Base-by-base conservation (phyloP, 2,888 invertebrate genomes). In the Apodemia mormo region DNA sequence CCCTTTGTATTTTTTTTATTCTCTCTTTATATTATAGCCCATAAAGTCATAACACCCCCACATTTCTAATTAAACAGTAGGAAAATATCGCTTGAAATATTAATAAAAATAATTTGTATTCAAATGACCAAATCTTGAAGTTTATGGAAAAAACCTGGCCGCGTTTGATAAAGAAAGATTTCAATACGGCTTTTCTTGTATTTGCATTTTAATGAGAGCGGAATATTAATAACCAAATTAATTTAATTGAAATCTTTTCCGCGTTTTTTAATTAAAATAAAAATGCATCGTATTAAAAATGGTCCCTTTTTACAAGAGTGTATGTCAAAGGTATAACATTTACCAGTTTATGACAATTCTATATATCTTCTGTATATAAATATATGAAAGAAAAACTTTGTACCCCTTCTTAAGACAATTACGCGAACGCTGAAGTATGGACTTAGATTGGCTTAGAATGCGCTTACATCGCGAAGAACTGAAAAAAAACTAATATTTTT, bases 121-220 rank as follows among this genome's bases (percentile, higher is more conserved):
- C 68, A 70, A 72, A 68, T 70, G 67, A 68, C 33, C 58, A 30
- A 68, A 68, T 68, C 70, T 70, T 58, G 66, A 68, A 56, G 68
- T 71, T 68, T 66, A 72, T 66, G 70, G 66, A 66, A 61, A 68
- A 68, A 68, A 72, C 66, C 69, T 71, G 74, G 66, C 54, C 65
- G 61, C 49, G 68, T 67, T 70, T 71, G 73, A 74, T 74, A 74
- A 73, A 69, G 69, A 71, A 70, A 70, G 67, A 43, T 58, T 68
- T 70, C 70, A 66, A 71, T 68, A 71, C 67, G 68, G 68, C 68
- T 71, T 67, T 37, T 58, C 70, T 68, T 56, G 61, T 37, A 72
- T 73, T 73, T 68, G 70, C 73, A 73, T 72, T 65, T 70, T 71
- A 73, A 73, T 72, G 69, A 64, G 40, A 67, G 33, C 30, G 54